These are phyloP conservation scores for Diphyllodes magnificus DNA, from an alignment of 2,113 vertebrate species.

Conservation along the genomic window DNA sequence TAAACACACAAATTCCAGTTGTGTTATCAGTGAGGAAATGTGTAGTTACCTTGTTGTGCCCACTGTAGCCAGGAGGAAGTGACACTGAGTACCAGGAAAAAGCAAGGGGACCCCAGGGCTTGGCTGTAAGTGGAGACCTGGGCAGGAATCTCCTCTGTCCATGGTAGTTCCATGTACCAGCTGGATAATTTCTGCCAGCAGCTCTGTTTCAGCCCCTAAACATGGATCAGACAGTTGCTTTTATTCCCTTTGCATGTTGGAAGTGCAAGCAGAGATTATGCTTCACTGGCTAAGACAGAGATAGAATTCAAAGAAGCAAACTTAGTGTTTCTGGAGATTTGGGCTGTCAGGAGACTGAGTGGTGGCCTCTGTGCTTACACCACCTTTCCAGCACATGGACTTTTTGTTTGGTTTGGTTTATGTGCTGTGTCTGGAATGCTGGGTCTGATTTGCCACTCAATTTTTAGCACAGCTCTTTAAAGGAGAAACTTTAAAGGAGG, in stretches of 20 bases:
- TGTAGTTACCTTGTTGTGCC: not conserved
- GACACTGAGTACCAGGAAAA: not conserved
- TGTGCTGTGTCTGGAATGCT: not conserved
- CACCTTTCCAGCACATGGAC: not conserved
- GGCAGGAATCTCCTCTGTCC: not conserved
- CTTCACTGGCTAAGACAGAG: not conserved
- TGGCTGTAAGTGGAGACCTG: not conserved
- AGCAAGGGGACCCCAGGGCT: not conserved
- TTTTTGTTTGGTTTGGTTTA: not conserved
- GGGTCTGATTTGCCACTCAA: not conserved
- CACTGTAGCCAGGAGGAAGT: not conserved
- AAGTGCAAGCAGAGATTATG: not conserved
- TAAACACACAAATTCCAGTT: accelerated
- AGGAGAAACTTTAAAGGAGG: not conserved
- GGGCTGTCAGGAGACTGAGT: not conserved
- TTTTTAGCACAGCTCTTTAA: not conserved
- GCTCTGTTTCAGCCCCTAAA: not conserved
- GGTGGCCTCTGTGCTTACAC: accelerated
- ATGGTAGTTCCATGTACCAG: not conserved
- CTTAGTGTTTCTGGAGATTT: not conserved
- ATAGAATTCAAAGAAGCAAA: not conserved
- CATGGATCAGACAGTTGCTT: not conserved
- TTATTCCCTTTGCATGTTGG: not conserved
- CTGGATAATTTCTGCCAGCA: not conserved
- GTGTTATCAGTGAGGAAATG: not conserved